phyloP scores from a whole-genome alignment of 2,888 invertebrate genomes.

The Caenorhabditis macrosperma region DNA sequence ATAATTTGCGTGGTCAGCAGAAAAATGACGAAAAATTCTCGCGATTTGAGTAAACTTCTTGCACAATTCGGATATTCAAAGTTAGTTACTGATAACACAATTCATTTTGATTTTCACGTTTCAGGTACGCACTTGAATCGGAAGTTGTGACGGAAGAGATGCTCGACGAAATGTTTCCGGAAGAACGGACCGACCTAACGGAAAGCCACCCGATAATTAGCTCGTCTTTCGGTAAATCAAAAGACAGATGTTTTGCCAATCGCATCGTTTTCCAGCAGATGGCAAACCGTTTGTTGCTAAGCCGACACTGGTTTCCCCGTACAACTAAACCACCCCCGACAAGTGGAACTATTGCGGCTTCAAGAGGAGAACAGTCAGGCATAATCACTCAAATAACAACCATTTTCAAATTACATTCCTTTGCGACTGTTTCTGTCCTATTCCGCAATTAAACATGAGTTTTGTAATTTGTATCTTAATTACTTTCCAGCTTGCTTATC shows the following conservation, averaged over 20 bases:
- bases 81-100: background rate
- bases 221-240: too few species aligned
- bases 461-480: too few species aligned
- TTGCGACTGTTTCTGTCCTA: too few species aligned
- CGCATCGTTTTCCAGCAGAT: slow-evolving; percentile 26
- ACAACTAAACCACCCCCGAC: slow-evolving; percentile 27
- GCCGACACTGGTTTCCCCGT: slow-evolving; percentile 12
- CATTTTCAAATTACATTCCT: too few species aligned
- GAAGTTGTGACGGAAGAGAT: slow-evolving; percentile 43
- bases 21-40: too few species aligned
- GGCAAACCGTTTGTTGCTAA: slow-evolving; percentile 24
- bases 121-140: slow-evolving; percentile 27
- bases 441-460: too few species aligned
- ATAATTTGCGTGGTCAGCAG: background rate
- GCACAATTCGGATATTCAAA: slow-evolving; percentile 27
- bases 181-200: background rate
- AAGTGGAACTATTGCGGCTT: too few species aligned
- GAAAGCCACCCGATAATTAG: background rate
- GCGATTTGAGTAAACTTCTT: slow-evolving; percentile 11
- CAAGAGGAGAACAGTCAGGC: too few species aligned
- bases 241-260: slow-evolving; percentile 12
- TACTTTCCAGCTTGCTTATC: too few species aligned
- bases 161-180: slow-evolving; percentile 18
- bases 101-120: background rate
- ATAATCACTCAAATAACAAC: too few species aligned